phyloP scores from a whole-genome alignment of 2,113 vertebrate genomes.

The Halcyon malimbica region DNA sequence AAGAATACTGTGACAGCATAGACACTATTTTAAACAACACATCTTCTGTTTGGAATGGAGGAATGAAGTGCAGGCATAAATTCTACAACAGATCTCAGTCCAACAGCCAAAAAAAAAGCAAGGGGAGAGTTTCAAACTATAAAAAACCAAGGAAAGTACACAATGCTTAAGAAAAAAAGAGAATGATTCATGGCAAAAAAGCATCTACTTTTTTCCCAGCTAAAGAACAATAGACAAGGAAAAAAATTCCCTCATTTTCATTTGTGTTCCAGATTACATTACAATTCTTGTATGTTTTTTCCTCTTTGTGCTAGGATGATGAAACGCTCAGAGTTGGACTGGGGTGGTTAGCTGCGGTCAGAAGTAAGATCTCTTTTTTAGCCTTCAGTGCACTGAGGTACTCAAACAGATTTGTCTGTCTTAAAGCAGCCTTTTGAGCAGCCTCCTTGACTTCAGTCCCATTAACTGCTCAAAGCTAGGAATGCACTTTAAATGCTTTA shows the following conservation, averaged over 20 bases:
- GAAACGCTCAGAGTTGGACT: background rate
- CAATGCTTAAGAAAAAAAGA: background rate
- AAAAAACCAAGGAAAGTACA: background rate
- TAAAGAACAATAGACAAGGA: background rate
- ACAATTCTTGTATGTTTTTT: too few relatives aligned
- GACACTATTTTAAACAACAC: background rate
- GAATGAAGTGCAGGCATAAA: background rate
- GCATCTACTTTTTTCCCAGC: background rate
- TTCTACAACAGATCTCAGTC: background rate
- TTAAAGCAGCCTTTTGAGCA: background rate
- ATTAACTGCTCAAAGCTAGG: background rate
- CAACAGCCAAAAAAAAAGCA: background rate
- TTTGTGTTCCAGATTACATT: background rate
- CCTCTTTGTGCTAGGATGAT: background rate
- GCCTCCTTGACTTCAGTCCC: background rate
- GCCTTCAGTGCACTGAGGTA: background rate
- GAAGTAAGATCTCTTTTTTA: background rate
- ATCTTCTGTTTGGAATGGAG: background rate
- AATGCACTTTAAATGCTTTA: background rate
- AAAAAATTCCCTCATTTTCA: background rate
- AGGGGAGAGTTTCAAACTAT: background rate
- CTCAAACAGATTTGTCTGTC: background rate
- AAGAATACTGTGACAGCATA: background rate
- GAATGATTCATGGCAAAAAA: background rate
- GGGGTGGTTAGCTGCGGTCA: background rate